Evolutionary conservation across 2,113 vertebrate species (phyloP).

Genomic region (Hystrix brachyura): DNA sequence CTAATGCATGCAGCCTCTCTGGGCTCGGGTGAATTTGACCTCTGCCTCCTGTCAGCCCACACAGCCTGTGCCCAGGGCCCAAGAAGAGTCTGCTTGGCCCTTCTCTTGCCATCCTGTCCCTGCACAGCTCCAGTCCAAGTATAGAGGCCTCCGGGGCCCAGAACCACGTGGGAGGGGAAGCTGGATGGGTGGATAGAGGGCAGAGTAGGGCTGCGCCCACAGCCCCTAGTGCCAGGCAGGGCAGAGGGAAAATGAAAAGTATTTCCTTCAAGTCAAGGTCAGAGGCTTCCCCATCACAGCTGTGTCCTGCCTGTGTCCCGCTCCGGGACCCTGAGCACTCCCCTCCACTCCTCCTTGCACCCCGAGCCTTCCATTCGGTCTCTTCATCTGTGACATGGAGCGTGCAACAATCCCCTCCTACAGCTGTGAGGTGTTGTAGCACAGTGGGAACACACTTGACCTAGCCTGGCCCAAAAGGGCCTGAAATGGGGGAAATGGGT

Average conservation of each 20-base stretch:
- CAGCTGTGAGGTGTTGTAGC: accelerated
- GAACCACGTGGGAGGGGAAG: not conserved
- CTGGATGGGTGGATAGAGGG: not conserved
- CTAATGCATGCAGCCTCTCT: not conserved
- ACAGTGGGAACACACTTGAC: accelerated
- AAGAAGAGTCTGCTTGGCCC: accelerated
- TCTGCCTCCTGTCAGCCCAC: not conserved
- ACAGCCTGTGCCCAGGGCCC: not conserved
- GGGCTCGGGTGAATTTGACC: not conserved
- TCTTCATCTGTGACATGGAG: not conserved
- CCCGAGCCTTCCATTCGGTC: too few relatives aligned
- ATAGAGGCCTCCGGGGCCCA: not conserved
- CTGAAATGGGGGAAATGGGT: not conserved
- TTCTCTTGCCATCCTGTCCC: not conserved
- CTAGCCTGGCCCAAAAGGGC: not conserved
- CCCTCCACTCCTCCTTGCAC: too few relatives aligned
- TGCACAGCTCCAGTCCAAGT: accelerated
- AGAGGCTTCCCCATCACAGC: not conserved
- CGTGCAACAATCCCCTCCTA: accelerated
- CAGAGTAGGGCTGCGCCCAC: not conserved
- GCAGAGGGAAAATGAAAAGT: not conserved
- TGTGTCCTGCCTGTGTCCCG: not conserved
- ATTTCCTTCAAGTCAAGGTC: accelerated
- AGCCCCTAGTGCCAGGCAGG: not conserved
- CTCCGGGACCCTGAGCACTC: accelerated